Percentiles rank a stretch among this genome's conserved stretches.
Evolutionary conservation across 2,888 invertebrate genomes (phyloP).

Genomic region (Ophraella communa): DNA sequence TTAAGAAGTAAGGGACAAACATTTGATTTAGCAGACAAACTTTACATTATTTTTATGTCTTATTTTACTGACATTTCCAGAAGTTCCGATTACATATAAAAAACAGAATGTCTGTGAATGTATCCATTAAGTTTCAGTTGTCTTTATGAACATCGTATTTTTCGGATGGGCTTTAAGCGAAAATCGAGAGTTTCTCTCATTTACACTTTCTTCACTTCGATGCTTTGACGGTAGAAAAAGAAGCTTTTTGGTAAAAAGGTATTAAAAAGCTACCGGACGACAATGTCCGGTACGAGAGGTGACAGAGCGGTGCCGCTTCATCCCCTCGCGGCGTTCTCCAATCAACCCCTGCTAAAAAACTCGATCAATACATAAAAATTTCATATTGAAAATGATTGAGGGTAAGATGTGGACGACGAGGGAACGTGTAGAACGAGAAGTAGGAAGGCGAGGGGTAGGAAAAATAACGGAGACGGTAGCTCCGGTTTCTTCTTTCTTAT

Average conservation of each 20-base stretch:
- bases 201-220: conserved; percentile 1
- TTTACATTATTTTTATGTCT: too few species aligned
- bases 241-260: conserved; percentile 9
- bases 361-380: conserved; percentile 63
- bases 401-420: conserved; percentile 47
- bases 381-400: conserved; percentile 63
- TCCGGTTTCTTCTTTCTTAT: conserved; percentile 42
- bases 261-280: conserved; percentile 35
- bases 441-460: too few species aligned
- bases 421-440: conserved; percentile 36
- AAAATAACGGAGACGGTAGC: conserved; percentile 27
- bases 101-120: too few species aligned
- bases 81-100: too few species aligned
- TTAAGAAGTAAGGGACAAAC: too few species aligned
- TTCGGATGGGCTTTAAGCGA: neutral
- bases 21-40: too few species aligned
- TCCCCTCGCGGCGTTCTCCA: conserved; percentile 44
- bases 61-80: too few species aligned
- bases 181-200: neutral
- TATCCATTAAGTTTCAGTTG: too few species aligned
- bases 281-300: conserved; percentile 57
- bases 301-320: conserved; percentile 54
- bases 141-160: too few species aligned
- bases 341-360: conserved; percentile 58
- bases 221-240: neutral